Conservation (phyloP, 2,113 vertebrate genomes). For the Cichladusa arquata region DNA sequence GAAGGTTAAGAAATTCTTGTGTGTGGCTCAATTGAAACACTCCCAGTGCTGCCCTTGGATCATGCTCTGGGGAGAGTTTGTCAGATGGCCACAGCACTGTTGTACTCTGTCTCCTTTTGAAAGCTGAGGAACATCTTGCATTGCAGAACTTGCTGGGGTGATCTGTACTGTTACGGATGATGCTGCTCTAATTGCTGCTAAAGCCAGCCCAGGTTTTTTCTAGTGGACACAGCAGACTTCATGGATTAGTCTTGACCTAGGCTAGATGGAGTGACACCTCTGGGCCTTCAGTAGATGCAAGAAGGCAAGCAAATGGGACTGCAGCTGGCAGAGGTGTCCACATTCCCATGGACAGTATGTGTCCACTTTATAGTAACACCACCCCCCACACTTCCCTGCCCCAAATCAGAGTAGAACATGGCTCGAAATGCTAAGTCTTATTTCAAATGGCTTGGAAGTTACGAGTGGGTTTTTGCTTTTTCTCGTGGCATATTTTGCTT, state of each 20-base stretch:
- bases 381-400: fast-evolving
- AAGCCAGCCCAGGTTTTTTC: neutral
- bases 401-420: neutral
- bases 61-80: fast-evolving
- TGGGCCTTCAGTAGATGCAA: neutral
- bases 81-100: neutral
- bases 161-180: neutral
- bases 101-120: neutral
- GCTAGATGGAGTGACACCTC: neutral
- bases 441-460: neutral
- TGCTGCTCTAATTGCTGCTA: neutral
- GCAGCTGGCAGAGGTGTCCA: neutral
- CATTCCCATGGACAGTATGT: neutral
- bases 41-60: neutral
- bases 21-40: fast-evolving
- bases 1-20: neutral
- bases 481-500: fast-evolving
- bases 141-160: neutral
- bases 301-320: neutral
- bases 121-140: neutral
- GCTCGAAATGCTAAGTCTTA: neutral
- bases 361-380: neutral
- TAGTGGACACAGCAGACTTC: neutral
- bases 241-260: neutral
- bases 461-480: neutral